These are phyloP conservation scores for Centroberyx gerrardi DNA, from an alignment of 2,797 vertebrate genomes.

Conservation along the genomic window DNA sequence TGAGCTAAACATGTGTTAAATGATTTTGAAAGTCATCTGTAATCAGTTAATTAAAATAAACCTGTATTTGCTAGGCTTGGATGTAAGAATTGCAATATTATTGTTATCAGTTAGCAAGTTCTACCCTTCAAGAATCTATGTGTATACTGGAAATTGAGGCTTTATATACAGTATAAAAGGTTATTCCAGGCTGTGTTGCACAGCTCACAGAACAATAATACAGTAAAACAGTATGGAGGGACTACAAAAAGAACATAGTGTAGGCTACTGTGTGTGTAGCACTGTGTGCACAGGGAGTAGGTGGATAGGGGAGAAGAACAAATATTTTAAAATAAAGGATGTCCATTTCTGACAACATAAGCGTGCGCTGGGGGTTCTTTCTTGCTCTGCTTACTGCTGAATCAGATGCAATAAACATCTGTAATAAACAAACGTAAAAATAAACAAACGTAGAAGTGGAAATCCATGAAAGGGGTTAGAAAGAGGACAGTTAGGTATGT, in stretches of 20 bases:
- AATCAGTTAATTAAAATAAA: no score
- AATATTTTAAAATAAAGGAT: background rate
- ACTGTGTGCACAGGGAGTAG: background rate
- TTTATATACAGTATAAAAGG: no score
- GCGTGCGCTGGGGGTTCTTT: background rate
- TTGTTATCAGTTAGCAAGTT: background rate
- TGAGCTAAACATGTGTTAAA: no score
- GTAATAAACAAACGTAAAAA: no score
- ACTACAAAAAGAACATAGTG: slow-evolving; percentile 11
- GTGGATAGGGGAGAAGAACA: background rate
- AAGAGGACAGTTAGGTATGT: slow-evolving; percentile 1
- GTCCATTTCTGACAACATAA: slow-evolving; percentile 23
- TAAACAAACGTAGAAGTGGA: slow-evolving; percentile 4
- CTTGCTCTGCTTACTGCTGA: background rate
- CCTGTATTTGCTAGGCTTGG: no score
- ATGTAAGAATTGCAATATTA: background rate
- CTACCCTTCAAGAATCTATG: background rate
- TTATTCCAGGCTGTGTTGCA: no score
- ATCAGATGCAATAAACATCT: background rate
- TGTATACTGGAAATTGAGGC: no score
- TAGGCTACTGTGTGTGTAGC: background rate
- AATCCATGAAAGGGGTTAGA: slow-evolving; percentile 26
- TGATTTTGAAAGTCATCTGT: no score
- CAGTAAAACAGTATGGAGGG: background rate
- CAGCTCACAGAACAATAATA: no score